These are phyloP conservation scores for Liodrosophila aerea DNA, from an alignment of 2,888 invertebrate species.

Conservation along the genomic window DNA sequence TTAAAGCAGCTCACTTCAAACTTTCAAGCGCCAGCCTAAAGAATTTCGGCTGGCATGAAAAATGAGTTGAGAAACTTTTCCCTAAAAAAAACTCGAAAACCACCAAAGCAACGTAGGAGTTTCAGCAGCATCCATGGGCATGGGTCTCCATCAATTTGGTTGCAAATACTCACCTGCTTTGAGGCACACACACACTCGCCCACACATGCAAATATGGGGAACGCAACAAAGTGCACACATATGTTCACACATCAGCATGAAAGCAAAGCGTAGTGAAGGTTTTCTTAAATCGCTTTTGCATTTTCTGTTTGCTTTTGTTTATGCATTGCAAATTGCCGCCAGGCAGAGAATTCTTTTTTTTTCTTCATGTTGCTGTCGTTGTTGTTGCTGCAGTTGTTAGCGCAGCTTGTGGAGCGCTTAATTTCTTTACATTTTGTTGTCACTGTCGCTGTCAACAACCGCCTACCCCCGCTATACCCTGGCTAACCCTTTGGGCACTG, in stretches of 20 bases:
- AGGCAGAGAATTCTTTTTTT: slow-evolving; percentile 34
- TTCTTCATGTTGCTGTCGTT: slow-evolving; percentile 10
- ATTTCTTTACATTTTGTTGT: slow-evolving; percentile 72
- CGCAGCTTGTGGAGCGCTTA: slow-evolving; percentile 67
- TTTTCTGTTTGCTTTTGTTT: slow-evolving; percentile 39
- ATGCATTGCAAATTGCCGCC: slow-evolving; percentile 56
- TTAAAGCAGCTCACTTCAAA: slow-evolving; percentile 32
- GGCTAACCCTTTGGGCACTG: slow-evolving; percentile 30
- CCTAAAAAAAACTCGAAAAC: no score
- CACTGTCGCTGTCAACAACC: slow-evolving; percentile 62
- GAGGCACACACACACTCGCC: neutral
- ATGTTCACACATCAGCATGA: slow-evolving; percentile 17
- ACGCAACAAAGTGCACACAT: slow-evolving; percentile 30
- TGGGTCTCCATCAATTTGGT: slow-evolving; percentile 4
- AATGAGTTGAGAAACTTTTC: slow-evolving; percentile 50
- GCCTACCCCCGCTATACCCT: slow-evolving; percentile 16
- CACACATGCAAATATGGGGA: neutral
- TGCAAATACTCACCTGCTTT: slow-evolving; percentile 1
- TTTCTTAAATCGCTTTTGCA: slow-evolving; percentile 41
- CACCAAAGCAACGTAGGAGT: no score
- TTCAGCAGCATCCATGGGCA: slow-evolving; percentile 2
- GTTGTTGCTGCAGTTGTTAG: slow-evolving; percentile 40
- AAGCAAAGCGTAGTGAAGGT: slow-evolving; percentile 14
- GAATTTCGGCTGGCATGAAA: slow-evolving; percentile 38
- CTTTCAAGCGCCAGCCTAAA: slow-evolving; percentile 36